phyloP scores from a whole-genome alignment of 2,113 vertebrate genomes.

The Falcunculus frontatus region DNA sequence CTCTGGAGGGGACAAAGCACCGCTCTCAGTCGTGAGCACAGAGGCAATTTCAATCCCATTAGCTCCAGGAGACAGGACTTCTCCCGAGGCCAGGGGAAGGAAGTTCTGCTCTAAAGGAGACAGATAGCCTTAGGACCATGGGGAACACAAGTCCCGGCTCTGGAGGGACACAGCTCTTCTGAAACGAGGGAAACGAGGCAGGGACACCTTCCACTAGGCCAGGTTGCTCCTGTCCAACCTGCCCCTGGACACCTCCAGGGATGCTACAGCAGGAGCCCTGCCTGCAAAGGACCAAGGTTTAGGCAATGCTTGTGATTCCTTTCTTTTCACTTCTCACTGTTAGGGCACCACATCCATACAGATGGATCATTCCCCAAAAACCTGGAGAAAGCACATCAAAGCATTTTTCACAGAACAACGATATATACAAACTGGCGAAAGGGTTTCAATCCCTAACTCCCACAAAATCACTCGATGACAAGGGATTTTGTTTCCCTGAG shows the following conservation, averaged over 20 bases:
- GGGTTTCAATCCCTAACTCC: neutral
- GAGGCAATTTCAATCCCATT: neutral
- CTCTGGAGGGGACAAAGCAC: neutral
- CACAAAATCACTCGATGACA: neutral
- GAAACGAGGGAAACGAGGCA: fast-evolving
- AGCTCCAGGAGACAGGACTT: neutral
- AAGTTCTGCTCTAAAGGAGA: neutral
- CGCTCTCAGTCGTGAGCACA: neutral
- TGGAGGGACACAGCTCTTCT: neutral
- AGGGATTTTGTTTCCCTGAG: neutral
- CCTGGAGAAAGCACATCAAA: neutral
- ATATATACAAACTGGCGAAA: neutral
- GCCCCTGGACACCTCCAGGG: neutral
- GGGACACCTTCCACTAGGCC: neutral
- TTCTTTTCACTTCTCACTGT: neutral
- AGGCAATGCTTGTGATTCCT: neutral
- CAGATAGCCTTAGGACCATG: neutral
- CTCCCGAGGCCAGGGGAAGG: neutral
- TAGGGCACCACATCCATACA: neutral
- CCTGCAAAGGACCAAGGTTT: neutral
- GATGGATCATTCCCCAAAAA: neutral
- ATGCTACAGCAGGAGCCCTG: neutral
- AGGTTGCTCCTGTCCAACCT: fast-evolving
- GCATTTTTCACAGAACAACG: neutral
- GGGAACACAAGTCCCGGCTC: neutral